Evolutionary conservation across 1,140 invertebrate genomes (phyloP), one percentile per base, ranked within the genome.

Genomic region (Aphaenogaster rudis): DNA sequence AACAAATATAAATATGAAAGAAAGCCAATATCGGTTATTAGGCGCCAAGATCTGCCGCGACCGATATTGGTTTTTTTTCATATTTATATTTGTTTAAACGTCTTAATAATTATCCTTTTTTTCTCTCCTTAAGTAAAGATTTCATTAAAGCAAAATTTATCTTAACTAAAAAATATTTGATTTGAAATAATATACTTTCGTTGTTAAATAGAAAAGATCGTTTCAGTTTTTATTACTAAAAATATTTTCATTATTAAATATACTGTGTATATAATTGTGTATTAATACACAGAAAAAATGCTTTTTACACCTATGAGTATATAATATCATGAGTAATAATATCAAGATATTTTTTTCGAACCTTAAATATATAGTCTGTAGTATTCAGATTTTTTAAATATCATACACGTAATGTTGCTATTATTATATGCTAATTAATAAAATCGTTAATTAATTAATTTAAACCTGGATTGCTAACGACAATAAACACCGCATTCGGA

Each of bases 401-500:
- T 17, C 8, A 64, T 36, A 66, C 42, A 17, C 3, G 8, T 42
- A 42, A 66, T 66, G 1, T 39, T 42, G 3, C 11, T 42, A 45
- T 42, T 0, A 63, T 45, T 39, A 39, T n/a, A n/a, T 66, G 4
- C 0, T 45, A 67, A 67, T 21, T 67, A 61, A 59, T 76, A 28
- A 15, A 42, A 28, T 11, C 13, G 0, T 39, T 54, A n/a, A 80
- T 76, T 50, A 54, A 86, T 71, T 52, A 15, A 63, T 87, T 54
- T 67, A 11, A 92, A 96, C 96, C 96, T 93, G 96, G 97, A 93
- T 97, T 97, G n/a, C 96, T 96, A 7, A 97, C 95, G 74, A 97
- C 93, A 6, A 97, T 8, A 74, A 97, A 94, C 39, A 97, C 94
- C 48, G 96, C 96, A 85, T 97, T 94, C 0, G 97, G 97, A 89